Evolutionary conservation across 2,888 invertebrate species (phyloP), one percentile per base, ranked within the genome.

Genomic region (Eilema sororculum): DNA sequence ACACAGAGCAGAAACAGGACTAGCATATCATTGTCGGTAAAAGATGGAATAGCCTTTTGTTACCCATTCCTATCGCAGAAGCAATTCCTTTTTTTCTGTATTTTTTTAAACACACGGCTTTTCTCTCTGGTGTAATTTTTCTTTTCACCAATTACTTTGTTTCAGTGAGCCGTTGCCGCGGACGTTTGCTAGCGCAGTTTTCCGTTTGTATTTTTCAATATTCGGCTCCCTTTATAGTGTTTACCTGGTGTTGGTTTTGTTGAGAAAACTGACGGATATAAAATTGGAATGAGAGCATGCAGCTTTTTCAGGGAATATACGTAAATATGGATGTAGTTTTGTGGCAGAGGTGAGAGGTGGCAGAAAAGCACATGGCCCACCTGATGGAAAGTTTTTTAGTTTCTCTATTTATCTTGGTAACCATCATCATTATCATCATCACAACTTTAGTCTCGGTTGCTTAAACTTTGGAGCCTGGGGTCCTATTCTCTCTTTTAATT

Each of bases 121-220:
- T 82, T 76, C 87, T 86, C 84, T 84, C 80, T 79, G 74, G 82
- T 83, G 86, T 89, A 90, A 89, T 91, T 91, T 92, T 90, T 90
- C 89, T 91, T 85, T 81, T 88, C 89, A 85, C 87, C 89, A 90
- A 89, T 90, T 91, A 91, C 90, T 91, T 89, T 91, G 90, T 90
- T 89, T 89, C 87, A 87, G 85, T 80, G 86, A 88, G 85, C 86
- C 85, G 85, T 87, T 85, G 87, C 86, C 80, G 75, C 75, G 78
- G 81, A 79, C 75, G 77, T 78, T 78, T 61, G 64, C 76, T 72
- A 76, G 79, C 73, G 82, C 78, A 78, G 76, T 83, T 81, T 78
- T 72, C 78, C 79, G 80, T 82, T 80, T 74, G 78, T 83, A 70
- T 84, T 87, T 87, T 88, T 86, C 84, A 87, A 86, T 89, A 86